Evolutionary conservation across 2,113 vertebrate genomes (phyloP), one percentile per base, ranked within the genome.

Genomic region (Chiloscyllium plagiosum): DNA sequence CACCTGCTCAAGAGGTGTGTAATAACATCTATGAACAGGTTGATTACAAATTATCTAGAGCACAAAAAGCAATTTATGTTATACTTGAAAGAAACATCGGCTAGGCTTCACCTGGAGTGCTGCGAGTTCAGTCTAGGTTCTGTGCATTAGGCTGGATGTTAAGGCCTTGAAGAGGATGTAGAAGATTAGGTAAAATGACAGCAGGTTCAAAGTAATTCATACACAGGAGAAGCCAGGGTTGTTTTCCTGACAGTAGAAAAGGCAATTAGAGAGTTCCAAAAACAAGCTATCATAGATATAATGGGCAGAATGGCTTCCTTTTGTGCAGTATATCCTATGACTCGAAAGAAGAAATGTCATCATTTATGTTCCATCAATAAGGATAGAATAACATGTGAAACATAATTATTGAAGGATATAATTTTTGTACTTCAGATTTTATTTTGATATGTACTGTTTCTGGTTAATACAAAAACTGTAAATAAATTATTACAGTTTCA

Each of bases 391-490:
- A 47, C 19, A n/a, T n/a, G n/a, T 15, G n/a, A 83, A 20, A 47
- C 3, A 83, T 47, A 83, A 42, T 83, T 83, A 83, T 20, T 20
- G 37, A 37, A 83, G 5, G 19, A 47, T 42, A 20, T 47, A 4
- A 22, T 42, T 22, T 83, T 42, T 83, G 80, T 83, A 83, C 15
- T 83, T 83, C 37, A 47, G 42, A 47, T 42, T 83, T 83, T 83
- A 83, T 83, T 83, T 83, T n/a, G 6, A 7, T 83, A 42, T 42
- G 17, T 83, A 83, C 20, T 68, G n/a, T 94, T 94, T 20, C 33
- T 94, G 92, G 19, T 94, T 94, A 94, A 94, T 94, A 70, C n/a
- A 94, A 94, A 70, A 69, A 22, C 22, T 33, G 52, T 90, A 90
- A 90, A 90, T 90, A 68, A 37, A 69, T 69, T 94, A 94, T 68